Evolutionary conservation across 2,113 vertebrate genomes (phyloP).

Genomic region (Chunga burmeisteri): DNA sequence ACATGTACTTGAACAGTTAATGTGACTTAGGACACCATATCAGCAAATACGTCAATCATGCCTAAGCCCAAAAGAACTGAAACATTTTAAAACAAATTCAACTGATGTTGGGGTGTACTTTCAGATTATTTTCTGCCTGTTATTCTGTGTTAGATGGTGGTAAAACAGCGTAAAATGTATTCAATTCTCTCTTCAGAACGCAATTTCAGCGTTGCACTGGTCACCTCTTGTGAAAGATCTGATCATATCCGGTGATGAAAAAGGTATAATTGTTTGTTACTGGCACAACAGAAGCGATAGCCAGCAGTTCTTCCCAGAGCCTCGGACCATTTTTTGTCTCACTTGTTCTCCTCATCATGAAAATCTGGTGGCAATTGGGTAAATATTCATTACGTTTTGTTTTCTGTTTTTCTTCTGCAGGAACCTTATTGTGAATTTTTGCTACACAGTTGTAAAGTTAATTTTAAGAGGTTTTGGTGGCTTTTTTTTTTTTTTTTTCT

Average conservation of each 20-base stretch:
- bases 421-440: background rate
- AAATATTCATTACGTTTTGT: background rate
- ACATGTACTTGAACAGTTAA: fast-evolving
- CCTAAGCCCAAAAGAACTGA: background rate
- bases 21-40: fast-evolving
- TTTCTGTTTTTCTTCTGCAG: background rate
- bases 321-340: slow-evolving; percentile 89
- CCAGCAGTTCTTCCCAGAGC: slow-evolving; percentile 88
- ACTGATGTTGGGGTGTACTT: background rate
- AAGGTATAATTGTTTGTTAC: slow-evolving; percentile 88
- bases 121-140: background rate
- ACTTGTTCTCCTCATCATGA: slow-evolving; percentile 91
- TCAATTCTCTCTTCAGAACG: slow-evolving; percentile 67
- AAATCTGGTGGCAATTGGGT: slow-evolving; percentile 89
- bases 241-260: slow-evolving; percentile 92
- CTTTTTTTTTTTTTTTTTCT: background rate
- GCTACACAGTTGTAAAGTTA: fast-evolving
- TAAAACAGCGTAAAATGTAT: background rate
- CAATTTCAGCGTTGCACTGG: slow-evolving; percentile 88
- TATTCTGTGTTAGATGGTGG: fast-evolving
- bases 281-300: slow-evolving; percentile 88
- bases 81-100: fast-evolving
- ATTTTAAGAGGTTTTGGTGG: background rate
- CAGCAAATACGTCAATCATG: fast-evolving
- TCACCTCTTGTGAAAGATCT: slow-evolving; percentile 89